Evolutionary conservation across 2,888 invertebrate genomes (phyloP), one percentile per base, ranked within the genome.

Genomic region (Andrena bucephala): DNA sequence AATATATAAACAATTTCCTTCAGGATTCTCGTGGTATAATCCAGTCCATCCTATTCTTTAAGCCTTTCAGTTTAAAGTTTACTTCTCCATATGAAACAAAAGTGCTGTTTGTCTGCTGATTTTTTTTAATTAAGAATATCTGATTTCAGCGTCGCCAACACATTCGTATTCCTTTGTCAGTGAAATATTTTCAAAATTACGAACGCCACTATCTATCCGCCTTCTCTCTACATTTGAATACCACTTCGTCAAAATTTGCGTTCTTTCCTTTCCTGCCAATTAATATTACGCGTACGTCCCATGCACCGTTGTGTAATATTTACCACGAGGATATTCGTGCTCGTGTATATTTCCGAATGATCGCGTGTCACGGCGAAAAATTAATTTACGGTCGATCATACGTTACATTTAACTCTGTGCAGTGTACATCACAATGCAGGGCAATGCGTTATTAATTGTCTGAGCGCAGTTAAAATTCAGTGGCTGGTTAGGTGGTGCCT

Each of bases 321-420:
- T 57, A 57, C 33, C 33, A 29, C 33, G 27, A 36, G 54, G 67
- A 54, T 57, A 60, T 57, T 54, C 13, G 27, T 13, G 27, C 13
- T 50, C 63, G 33, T 31, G 54, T 42, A 42, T 8, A 31, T 65
- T 52, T 50, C n/a, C 24, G 31, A n/a, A 6, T 54, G 69, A 50
- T 67, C 77, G 6, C 76, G 31, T 48, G 66, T 78, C 77, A 52
- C 31, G 31, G 31, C 50, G 57, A 79, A 77, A 79, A 70, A 77
- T 77, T 59, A 70, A 77, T 70, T 75, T 52, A 65, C 57, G 69
- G 78, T 63, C 62, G 77, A 76, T 79, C 78, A 65, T 77, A 77
- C 24, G 69, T 77, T 65, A 69, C 57, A 48, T 36, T 77, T 29
- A 57, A 70, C 59, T 31, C 36, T 20, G 31, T 4, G 31, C 69